phyloP scores from a whole-genome alignment of 2,797 vertebrate species.

The Phalloptychus januarius region DNA sequence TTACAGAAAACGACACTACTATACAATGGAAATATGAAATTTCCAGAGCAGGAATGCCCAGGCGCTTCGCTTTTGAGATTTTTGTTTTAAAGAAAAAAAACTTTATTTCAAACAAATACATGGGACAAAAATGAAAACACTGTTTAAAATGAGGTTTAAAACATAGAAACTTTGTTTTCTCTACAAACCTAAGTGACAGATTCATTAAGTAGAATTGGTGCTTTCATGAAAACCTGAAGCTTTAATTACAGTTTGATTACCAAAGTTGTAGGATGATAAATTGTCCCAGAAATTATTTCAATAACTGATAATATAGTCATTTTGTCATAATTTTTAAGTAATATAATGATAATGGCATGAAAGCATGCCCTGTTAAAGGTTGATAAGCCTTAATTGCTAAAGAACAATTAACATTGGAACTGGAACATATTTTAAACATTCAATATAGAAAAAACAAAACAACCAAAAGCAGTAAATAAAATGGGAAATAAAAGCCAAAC shows the following conservation, averaged over 20 bases:
- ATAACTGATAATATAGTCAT: too few relatives aligned
- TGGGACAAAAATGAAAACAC: background rate
- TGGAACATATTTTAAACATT: too few relatives aligned
- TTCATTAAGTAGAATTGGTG: background rate
- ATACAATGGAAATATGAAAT: background rate
- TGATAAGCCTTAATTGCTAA: too few relatives aligned
- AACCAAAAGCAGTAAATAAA: background rate
- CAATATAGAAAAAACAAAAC: background rate
- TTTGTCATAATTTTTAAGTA: too few relatives aligned
- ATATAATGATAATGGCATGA: too few relatives aligned
- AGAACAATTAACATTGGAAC: too few relatives aligned
- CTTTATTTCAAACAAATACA: background rate
- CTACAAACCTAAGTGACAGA: background rate
- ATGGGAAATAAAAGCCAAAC: too few relatives aligned
- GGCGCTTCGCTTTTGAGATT: background rate
- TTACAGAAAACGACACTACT: background rate
- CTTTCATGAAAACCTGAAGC: background rate
- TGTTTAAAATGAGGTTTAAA: background rate
- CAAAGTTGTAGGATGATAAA: too few relatives aligned
- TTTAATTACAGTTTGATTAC: background rate
- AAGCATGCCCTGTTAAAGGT: too few relatives aligned
- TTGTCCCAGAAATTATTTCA: too few relatives aligned
- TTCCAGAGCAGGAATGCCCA: background rate
- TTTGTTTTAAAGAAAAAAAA: background rate
- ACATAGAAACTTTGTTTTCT: background rate